Conservation (phyloP, 2,888 invertebrate genomes). For the Lymantria dispar region DNA sequence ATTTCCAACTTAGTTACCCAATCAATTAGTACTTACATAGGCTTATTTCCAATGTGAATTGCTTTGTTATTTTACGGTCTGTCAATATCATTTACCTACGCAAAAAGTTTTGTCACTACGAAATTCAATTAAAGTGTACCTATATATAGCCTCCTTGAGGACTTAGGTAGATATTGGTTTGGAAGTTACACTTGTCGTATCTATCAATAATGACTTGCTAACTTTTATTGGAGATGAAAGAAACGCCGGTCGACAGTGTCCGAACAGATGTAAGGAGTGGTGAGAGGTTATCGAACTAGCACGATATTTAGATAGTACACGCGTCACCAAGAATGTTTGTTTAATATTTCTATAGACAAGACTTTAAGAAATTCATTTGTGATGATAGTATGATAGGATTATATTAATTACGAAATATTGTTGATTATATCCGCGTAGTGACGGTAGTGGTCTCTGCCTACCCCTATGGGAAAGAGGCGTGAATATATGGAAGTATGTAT, state of each 20-base stretch:
- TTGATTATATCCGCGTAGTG: no score
- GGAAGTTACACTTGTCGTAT: constrained; percentile 24
- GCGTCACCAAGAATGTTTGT: constrained; percentile 17
- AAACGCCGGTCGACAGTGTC: constrained; percentile 51
- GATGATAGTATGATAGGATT: neutral
- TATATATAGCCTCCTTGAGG: constrained; percentile 27
- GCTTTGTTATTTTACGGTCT: no score
- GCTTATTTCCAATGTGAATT: no score
- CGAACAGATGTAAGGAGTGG: constrained; percentile 29
- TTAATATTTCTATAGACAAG: constrained; percentile 14
- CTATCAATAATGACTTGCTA: constrained; percentile 42
- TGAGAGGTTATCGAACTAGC: constrained; percentile 54
- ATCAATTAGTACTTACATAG: no score
- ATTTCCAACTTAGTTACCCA: no score
- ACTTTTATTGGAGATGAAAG: constrained; percentile 51
- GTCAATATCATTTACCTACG: no score
- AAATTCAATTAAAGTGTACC: constrained; percentile 10
- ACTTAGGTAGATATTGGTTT: constrained; percentile 24
- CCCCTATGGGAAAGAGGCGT: no score
- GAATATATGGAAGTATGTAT: no score
- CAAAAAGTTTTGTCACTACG: no score
- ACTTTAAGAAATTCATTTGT: neutral
- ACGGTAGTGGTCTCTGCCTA: no score
- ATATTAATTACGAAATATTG: no score
- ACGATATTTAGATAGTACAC: constrained; percentile 39